Evolutionary conservation across 2,113 vertebrate species (phyloP), one percentile per base, ranked within the genome.

Genomic region (Pardalotus punctatus): DNA sequence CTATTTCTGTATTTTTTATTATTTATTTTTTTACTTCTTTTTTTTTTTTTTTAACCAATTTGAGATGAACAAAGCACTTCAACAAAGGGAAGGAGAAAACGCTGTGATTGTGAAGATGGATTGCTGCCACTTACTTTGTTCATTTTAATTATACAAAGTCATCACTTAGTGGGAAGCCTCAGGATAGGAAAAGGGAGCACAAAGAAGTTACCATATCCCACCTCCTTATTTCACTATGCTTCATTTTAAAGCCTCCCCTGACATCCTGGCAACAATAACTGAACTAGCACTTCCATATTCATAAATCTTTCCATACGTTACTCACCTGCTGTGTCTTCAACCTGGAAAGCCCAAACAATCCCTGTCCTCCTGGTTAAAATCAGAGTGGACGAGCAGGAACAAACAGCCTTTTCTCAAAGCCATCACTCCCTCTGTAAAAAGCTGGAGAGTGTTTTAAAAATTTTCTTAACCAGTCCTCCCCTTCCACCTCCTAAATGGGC

Each of bases 1-100:
- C 97, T 98, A 98, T 98, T 98, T 98, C 97, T 97, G 97, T 96
- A 96, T 95, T 94, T 96, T 97, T 97, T 97, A 95, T 96, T 93
- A 74, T 92, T 94, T 88, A 29, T 93, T 96, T 95, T 88, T 94
- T 90, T 57, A 66, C 56, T 81, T 87, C 56, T 81, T 87, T 62
- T 74, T 86, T 66, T 82, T 87, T 69, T 93, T 67, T 90, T 86
- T 84, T 67, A 96, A 97, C 69, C 77, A 93, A 89, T 97, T 98
- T 97, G 61, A 91, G 90, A 97, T 95, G 97, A 98, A 97, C 97
- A 98, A 98, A 98, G 97, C 96, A 97, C 96, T 97, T 96, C 96
- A 97, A 97, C 96, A 97, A 97, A 97, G 70, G 36, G 88, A 94
- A 93, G 69, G 61, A 89, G 89, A 95, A 97, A 97, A 95, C 8